Base-by-base conservation (phyloP, 2,888 invertebrate genomes). In the Hirudinaria manillensis region DNA sequence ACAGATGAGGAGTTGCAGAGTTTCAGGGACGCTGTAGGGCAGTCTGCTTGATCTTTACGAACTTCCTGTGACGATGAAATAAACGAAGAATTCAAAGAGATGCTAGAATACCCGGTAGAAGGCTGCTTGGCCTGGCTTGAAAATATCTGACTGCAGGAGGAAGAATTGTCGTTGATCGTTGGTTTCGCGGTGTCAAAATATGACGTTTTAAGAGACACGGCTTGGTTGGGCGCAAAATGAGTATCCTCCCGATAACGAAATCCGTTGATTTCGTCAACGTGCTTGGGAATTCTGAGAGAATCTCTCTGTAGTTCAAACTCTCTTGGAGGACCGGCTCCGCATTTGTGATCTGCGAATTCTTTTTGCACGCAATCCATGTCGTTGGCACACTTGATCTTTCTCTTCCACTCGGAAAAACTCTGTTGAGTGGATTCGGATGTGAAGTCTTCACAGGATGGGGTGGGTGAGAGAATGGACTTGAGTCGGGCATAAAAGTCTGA, bases 351-450 rank as follows among this genome's bases (percentile, higher is more conserved):
- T 38, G 4, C 38, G 10, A 45, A 3, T 45, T 45, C 45, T 45
- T 45, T 45, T 45, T 45, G 45, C 45, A 45, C 16, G 45, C 45
- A 45, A 45, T 45, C 45, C 29, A 61, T 10, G 29, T 29, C 61
- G 10, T 6, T 61, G n/a, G 61, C 13, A n/a, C 61, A 61, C 21
- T 68, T 68, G n/a, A 68, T 3, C 32, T 68, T 68, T 68, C 68
- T 68, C 21, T 68, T 68, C 68, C 68, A 68, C 16, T 68, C 68
- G 1, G 68, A 68, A 36, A 7, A 68, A n/a, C 4, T 68, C 36
- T 7, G 36, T 7, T n/a, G 36, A 16, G 36, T n/a, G 3, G 45
- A 45, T 6, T 45, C 45, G 45, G 45, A 16, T 45, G 45, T 45
- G 45, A 45, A 45, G 16, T 45, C 45, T 1, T 45, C 45, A 45